Evolutionary conservation across 1,140 invertebrate genomes (phyloP).

Genomic region (Micrasema longulum): DNA sequence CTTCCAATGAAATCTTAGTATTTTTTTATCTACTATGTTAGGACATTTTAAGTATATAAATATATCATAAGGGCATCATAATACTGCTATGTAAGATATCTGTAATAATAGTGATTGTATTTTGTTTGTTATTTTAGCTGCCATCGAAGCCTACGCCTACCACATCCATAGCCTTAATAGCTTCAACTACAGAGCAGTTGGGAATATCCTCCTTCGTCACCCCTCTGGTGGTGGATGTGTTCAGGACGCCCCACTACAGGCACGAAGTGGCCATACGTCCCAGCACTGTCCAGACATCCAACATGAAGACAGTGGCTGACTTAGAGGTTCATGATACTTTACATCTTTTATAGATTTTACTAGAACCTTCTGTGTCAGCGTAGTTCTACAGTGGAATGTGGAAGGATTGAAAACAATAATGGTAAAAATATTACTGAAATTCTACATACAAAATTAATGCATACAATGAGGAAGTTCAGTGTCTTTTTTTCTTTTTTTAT

Average conservation of each 20-base stretch:
- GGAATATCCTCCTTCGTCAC: neutral
- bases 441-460: no score
- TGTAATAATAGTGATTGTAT: no score
- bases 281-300: neutral
- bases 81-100: no score
- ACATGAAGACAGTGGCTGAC: constrained; percentile 15
- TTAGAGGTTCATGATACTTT: constrained; percentile 19
- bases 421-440: no score
- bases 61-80: no score
- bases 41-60: no score
- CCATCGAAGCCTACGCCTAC: neutral
- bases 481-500: no score
- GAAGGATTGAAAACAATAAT: no score
- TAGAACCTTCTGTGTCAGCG: neutral
- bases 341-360: neutral
- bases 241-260: neutral
- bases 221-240: neutral
- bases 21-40: no score
- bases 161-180: neutral
- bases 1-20: no score
- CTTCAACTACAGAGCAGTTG: neutral
- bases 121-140: neutral
- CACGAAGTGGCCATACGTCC: neutral
- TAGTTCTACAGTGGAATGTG: no score
- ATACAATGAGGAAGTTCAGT: no score